Evolutionary conservation across 2,113 vertebrate genomes (phyloP).

Genomic region (Phylloscopus whistleri): DNA sequence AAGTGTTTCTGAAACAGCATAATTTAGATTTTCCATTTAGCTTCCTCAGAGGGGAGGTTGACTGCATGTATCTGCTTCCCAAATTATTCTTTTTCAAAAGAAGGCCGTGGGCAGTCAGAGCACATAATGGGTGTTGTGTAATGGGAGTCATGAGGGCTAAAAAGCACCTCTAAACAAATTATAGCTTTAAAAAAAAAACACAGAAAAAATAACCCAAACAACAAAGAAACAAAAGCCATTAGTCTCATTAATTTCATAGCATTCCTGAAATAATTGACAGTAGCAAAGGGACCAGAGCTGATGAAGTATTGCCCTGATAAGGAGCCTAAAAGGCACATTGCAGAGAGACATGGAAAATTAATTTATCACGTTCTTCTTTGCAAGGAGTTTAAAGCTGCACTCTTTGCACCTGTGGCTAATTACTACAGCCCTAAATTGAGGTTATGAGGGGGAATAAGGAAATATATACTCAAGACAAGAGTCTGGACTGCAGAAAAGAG

Average conservation of each 20-base stretch:
- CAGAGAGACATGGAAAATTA: background rate
- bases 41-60: background rate
- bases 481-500: background rate
- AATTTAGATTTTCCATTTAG: slow-evolving; percentile 9
- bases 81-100: slow-evolving; percentile 21
- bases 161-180: slow-evolving; percentile 29
- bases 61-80: background rate
- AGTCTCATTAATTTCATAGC: slow-evolving; percentile 26
- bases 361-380: slow-evolving; percentile 24
- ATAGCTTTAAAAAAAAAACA: background rate
- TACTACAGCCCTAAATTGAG: background rate
- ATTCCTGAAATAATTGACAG: slow-evolving; percentile 32
- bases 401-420: slow-evolving; percentile 3
- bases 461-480: background rate
- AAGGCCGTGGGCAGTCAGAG: background rate
- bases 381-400: background rate
- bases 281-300: background rate
- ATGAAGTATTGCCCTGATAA: background rate
- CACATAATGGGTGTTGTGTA: background rate
- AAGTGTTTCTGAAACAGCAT: background rate
- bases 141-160: background rate
- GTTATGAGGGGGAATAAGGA: background rate
- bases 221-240: background rate
- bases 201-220: background rate
- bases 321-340: background rate